A percentile compares a stretch with the other conserved stretches of the same genome.
Evolutionary conservation across 2,888 invertebrate genomes (phyloP).

Genomic region (Dasypolia templi): DNA sequence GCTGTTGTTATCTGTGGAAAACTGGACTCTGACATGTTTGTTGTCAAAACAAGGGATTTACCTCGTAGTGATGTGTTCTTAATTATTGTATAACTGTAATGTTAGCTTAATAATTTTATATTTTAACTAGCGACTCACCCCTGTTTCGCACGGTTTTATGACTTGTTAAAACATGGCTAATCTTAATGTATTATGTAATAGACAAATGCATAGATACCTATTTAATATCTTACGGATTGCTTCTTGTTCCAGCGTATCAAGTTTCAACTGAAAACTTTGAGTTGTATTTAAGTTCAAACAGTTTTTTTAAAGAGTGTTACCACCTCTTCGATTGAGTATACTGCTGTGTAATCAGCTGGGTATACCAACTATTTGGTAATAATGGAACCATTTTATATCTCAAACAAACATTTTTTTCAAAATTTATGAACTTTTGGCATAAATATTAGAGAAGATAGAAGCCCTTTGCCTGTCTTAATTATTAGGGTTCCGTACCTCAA

Average conservation of each 20-base stretch:
- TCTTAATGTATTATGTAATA: no score
- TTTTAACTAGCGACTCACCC: no score
- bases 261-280: not conserved
- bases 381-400: not conserved
- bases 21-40: conserved; percentile 11
- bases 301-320: no score
- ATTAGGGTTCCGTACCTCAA: no score
- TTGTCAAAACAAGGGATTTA: conserved; percentile 24
- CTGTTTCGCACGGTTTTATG: no score
- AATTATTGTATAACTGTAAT: not conserved
- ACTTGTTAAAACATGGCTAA: no score
- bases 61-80: not conserved
- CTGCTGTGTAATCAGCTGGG: not conserved
- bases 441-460: not conserved
- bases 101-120: not conserved
- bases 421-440: not conserved
- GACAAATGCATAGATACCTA: not conserved
- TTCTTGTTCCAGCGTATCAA: not conserved
- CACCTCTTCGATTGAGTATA: not conserved
- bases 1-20: conserved; percentile 8
- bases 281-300: not conserved
- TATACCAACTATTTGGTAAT: not conserved
- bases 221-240: not conserved
- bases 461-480: not conserved
- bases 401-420: not conserved